Evolutionary conservation across 2,113 vertebrate genomes (phyloP), one percentile per base, ranked within the genome.

Genomic region (Chunga burmeisteri): DNA sequence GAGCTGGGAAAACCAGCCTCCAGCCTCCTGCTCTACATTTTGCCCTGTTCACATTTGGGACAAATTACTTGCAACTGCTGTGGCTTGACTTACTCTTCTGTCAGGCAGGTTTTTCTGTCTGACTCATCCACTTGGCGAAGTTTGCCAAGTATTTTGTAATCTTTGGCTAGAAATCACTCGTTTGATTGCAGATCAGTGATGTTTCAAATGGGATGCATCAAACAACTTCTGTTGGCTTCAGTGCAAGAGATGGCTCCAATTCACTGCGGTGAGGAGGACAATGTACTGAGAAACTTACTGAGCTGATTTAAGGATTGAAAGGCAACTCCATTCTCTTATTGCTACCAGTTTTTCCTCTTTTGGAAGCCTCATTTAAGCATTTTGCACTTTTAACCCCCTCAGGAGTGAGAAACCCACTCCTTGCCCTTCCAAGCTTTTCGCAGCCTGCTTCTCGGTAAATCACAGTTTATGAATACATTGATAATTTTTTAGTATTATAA

Each of bases 1-100:
- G 81, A 78, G 79, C 46, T 93, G 91, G 81, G 77, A 96, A 96
- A 94, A 78, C 23, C 40, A 92, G 80, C 20, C 73, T 79, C 59
- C 74, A 85, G 86, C 56, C 40, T 95, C 91, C 89, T 5, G 4
- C 68, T 94, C 89, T 38, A 56, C 62, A 91, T 91, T 82, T 79
- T 62, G 70, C 78, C 49, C 66, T 53, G 81, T 66, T 91, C 91
- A 56, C 91, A 91, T 96, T 94, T 97, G 91, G 89, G 91, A 97
- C 89, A 95, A 90, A 89, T 95, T 95, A 96, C 55, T 95, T 77
- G 55, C 90, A 91, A 96, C 49, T 86, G 94, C 87, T 96, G 66
- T 82, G 84, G 78, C 67, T 96, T 91, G 74, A 93, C 84, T 93
- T 79, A 68, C 52, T 92, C 73, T 78, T 91, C 49, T 65, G 78